Base-by-base conservation (phyloP, 2,113 vertebrate genomes). In the Anhinga anhinga region DNA sequence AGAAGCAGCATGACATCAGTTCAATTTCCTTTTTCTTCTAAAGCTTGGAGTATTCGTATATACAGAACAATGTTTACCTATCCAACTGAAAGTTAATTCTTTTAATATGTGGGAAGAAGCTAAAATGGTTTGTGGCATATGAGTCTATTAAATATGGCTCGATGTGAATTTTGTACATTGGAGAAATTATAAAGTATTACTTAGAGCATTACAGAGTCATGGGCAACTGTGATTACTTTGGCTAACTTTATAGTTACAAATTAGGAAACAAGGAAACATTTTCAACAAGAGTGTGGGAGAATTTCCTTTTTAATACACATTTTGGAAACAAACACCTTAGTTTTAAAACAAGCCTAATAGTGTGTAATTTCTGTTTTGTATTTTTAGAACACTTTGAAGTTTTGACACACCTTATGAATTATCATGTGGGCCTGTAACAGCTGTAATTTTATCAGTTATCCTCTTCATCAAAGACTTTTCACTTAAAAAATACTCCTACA, bases 311-410 rank as follows among this genome's bases (percentile, higher is more conserved):
- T 63, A 85, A 69, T 84, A 70, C 34, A 52, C 21, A 63, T 86
- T 96, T 97, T 93, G 86, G 53, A 95, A 97, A 95, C 71, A 94
- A 91, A 93, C 77, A 47, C 22, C 73, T 83, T 69, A 42, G 5
- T 88, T 94, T 92, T 89, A 84, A 91, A 85, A 74, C 30, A 92
- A 89, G 29, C 13, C 13, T 95, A 91, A 91, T 59, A 82, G 44
- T 44, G 18, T 53, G 40, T 82, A 78, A 93, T 96, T 97, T 95
- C 44, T 90, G 47, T 29, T 89, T 90, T 90, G 55, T 81, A 88
- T 87, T 93, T 96, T 96, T 93, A 91, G 70, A 92, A 74, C 3
- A 8, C 69, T 94, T 95, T 96, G 92, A 95, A 92, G 53, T 16
- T 85, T 95, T 94, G 85, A 89, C 84, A 91, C 88, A 84, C 73